Base-by-base conservation (phyloP, 2,113 vertebrate genomes). In the Ariopsis seemanni region DNA sequence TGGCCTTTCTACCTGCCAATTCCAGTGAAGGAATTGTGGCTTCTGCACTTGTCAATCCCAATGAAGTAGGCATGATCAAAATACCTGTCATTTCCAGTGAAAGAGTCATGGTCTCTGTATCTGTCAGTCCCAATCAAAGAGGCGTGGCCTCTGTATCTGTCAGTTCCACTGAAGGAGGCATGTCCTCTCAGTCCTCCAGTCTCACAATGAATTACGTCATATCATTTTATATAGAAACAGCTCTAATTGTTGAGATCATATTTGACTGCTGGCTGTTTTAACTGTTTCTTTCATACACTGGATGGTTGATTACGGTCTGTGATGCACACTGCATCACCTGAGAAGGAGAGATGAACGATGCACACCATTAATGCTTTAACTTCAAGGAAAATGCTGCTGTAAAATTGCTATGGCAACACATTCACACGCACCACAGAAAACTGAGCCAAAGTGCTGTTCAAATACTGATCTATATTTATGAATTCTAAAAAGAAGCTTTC, bases 341-440 rank as follows among this genome's bases (percentile, higher is more conserved):
- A 57, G n/a, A 15, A 57, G 14, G n/a, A 79, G 52, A 27, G 14
- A 27, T 1, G 7, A 57, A 34, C 30, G 15, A 58, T 58, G 27
- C 27, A 20, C 27, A 20, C 15, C 25, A 30, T 57, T 80, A 58
- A 79, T 75, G 71, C 34, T 18, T 75, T 34, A 74, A 34, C 34
- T 75, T 75, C 30, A 62, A 48, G 34, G 10, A 50, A 9, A 77
- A 52, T 65, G 15, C 34, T 63, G 30, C 57, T 63, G n/a, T 55
- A 48, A 55, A 53, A 67, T 62, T 83, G 78, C 58, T 83, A 86
- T 74, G 60, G 65, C 57, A 85, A 88, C 84, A 82, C 18, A 6
- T 75, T 75, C 20, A 22, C 57, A 42, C 20, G n/a, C 60, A 71
- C 25, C 62, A 65, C 42, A 60, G 11, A 30, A 53, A 72, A 82